Evolutionary conservation across 1,140 invertebrate species (phyloP).

Genomic region (Protaetia brevitarsis): DNA sequence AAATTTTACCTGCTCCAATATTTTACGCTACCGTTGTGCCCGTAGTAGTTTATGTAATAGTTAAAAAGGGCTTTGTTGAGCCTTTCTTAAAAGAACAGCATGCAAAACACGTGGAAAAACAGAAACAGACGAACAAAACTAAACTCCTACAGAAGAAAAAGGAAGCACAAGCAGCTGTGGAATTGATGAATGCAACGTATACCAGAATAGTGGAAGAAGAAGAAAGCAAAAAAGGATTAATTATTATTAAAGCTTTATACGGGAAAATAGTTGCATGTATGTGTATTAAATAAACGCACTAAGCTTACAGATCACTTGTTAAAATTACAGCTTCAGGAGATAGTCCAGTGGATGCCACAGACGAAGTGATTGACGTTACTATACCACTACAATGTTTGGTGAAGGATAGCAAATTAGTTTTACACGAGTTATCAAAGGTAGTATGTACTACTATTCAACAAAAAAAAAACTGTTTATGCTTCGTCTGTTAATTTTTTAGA

Average conservation of each 20-base stretch:
- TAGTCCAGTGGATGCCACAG: slow-evolving; percentile 33
- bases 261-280: slow-evolving; percentile 54
- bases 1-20: slow-evolving; percentile 81
- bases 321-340: slow-evolving; percentile 26
- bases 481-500: slow-evolving; percentile 55
- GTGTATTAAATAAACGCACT: neutral
- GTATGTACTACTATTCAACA: neutral
- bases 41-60: slow-evolving; percentile 70
- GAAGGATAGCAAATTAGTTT: slow-evolving; percentile 81
- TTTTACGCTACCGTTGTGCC: slow-evolving; percentile 92
- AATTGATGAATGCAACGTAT: slow-evolving; percentile 84
- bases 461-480: neutral
- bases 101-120: slow-evolving; percentile 70
- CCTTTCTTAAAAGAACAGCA: slow-evolving; percentile 78
- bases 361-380: slow-evolving; percentile 85
- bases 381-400: slow-evolving; percentile 91
- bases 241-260: slow-evolving; percentile 85
- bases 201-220: slow-evolving; percentile 73
- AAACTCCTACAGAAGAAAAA: slow-evolving; percentile 74
- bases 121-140: slow-evolving; percentile 68
- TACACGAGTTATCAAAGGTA: slow-evolving; percentile 87
- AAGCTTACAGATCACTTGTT: neutral
- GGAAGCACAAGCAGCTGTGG: slow-evolving; percentile 80
- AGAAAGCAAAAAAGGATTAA: slow-evolving; percentile 72
- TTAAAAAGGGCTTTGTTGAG: slow-evolving; percentile 84